Conservation (phyloP, 1,140 invertebrate species). For the Drosophila varians region DNA sequence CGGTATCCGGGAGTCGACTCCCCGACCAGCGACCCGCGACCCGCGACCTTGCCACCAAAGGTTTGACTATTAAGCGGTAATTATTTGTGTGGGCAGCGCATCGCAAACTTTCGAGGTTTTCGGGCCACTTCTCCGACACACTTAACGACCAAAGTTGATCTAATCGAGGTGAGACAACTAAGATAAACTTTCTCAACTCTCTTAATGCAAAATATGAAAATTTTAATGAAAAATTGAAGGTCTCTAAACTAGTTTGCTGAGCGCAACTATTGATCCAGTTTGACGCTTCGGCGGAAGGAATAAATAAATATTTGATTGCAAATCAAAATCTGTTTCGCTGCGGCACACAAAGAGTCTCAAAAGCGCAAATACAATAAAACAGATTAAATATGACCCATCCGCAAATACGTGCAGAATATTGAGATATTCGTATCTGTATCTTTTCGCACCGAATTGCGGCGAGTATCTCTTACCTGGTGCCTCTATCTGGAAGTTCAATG, state of each 20-base stretch:
- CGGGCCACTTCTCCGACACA: conserved; percentile 19
- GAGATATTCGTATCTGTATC: conserved; percentile 11
- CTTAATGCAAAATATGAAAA: neutral
- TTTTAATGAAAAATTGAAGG: neutral
- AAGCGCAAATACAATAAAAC: conserved; percentile 35
- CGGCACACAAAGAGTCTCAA: conserved; percentile 16
- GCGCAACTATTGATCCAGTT: conserved; percentile 28
- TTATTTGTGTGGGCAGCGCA: conserved; percentile 60
- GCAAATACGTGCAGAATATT: conserved; percentile 39
- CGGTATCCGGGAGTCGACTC: conserved; percentile 47
- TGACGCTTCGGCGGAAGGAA: conserved; percentile 21
- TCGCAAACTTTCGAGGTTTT: conserved; percentile 45
- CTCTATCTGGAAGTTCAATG: conserved; percentile 13
- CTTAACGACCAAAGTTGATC: conserved; percentile 12
- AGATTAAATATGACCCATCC: conserved; percentile 26
- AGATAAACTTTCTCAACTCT: neutral
- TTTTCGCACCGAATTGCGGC: neutral
- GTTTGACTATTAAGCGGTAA: conserved; percentile 60
- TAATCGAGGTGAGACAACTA: neutral
- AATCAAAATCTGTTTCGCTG: conserved; percentile 31
- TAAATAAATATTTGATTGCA: conserved; percentile 45
- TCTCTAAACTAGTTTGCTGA: conserved; percentile 21
- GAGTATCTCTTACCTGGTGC: conserved; percentile 36
- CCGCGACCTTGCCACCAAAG: neutral
- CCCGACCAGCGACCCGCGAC: too few relatives aligned